Evolutionary conservation across 2,113 vertebrate genomes (phyloP).

Genomic region (Saccopteryx bilineata): DNA sequence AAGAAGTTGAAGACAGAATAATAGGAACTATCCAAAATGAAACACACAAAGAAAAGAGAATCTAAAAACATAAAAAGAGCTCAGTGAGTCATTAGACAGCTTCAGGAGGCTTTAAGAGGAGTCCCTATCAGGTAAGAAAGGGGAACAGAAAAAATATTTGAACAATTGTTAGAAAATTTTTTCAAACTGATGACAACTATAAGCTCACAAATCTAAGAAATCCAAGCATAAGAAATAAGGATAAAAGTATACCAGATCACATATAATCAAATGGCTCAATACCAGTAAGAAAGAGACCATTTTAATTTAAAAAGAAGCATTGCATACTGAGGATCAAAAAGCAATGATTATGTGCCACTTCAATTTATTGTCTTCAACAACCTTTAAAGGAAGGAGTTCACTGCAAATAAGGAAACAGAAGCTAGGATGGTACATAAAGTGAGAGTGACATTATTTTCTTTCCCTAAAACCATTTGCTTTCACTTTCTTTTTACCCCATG

Average conservation of each 20-base stretch:
- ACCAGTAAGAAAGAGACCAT: background rate
- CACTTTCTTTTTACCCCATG: background rate
- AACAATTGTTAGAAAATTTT: background rate
- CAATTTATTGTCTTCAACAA: background rate
- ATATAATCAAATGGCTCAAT: background rate
- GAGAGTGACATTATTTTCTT: background rate
- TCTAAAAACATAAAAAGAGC: background rate
- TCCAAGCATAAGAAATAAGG: background rate
- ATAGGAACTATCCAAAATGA: background rate
- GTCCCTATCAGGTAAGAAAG: background rate
- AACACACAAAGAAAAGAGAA: background rate
- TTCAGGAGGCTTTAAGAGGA: background rate
- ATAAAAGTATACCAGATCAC: background rate
- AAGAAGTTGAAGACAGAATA: background rate
- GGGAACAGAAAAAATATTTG: background rate
- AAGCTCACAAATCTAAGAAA: background rate
- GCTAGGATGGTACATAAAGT: background rate
- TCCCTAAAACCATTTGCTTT: background rate
- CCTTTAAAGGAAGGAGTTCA: background rate
- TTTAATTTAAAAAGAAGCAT: slow-evolving; percentile 5
- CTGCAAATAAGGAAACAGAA: background rate
- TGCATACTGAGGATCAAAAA: background rate
- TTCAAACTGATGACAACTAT: background rate
- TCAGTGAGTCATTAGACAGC: background rate
- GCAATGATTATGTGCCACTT: background rate